phyloP scores from a whole-genome alignment of 2,113 vertebrate genomes.

The Chaetorhynchus papuensis region DNA sequence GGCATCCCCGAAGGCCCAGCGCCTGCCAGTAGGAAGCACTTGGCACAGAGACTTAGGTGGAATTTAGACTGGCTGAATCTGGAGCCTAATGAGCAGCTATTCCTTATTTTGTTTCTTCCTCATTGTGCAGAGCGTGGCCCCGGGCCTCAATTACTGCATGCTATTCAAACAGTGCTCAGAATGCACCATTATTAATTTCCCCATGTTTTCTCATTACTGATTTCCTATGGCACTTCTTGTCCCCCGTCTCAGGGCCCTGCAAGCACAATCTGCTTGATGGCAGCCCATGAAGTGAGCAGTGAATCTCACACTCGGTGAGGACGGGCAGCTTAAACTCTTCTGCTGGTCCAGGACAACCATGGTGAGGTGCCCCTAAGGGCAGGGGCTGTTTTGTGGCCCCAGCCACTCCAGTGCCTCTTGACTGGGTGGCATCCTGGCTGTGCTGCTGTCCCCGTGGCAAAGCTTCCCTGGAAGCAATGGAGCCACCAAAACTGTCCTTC shows the following conservation, averaged over 20 bases:
- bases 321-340: not conserved
- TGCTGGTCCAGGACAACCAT: not conserved
- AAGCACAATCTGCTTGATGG: not conserved
- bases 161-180: conserved; percentile 49
- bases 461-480: not conserved
- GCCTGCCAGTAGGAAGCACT: conserved; percentile 11
- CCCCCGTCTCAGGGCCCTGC: not conserved
- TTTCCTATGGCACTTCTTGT: conserved; percentile 11
- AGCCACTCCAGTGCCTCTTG: rapidly evolving
- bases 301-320: not conserved
- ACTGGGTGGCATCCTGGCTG: rapidly evolving
- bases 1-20: not conserved
- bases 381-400: not conserved
- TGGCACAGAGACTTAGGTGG: conserved; percentile 32
- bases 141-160: conserved; percentile 9
- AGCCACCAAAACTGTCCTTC: not conserved
- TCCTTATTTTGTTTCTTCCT: conserved; percentile 54
- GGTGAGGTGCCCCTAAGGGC: not conserved
- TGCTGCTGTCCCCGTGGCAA: rapidly evolving
- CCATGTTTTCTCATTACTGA: conserved; percentile 18
- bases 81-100: conserved; percentile 36
- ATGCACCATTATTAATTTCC: conserved; percentile 38
- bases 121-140: conserved; percentile 47
- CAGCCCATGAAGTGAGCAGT: not conserved
- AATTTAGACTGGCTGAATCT: conserved; percentile 47